Evolutionary conservation across 2,888 invertebrate genomes (phyloP).

Genomic region (Drosophila anomelani): DNA sequence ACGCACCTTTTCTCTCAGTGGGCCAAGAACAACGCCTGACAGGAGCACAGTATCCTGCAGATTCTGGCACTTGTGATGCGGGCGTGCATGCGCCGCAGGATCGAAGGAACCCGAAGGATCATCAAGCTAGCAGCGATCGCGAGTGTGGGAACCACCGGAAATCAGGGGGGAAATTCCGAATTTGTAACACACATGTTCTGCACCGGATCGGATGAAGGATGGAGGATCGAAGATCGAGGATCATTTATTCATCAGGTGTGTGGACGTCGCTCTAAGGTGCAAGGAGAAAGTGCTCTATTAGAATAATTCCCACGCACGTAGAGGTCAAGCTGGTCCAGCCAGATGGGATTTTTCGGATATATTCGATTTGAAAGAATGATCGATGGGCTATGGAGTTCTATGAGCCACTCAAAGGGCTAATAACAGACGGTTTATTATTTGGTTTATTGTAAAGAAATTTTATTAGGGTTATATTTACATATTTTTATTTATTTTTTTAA

Average conservation of each 20-base stretch:
- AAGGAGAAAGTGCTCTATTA: constrained; percentile 38
- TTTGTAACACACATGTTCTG: constrained; percentile 75
- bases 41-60: constrained; percentile 15
- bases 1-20: background rate
- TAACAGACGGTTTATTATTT: background rate
- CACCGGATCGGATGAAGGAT: background rate
- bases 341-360: constrained; percentile 16
- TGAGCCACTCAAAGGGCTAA: background rate
- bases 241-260: constrained; percentile 39
- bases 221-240: background rate
- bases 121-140: constrained; percentile 28
- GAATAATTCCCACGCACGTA: constrained; percentile 43
- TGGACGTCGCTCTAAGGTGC: background rate
- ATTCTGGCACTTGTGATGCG: constrained; percentile 61
- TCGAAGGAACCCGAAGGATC: constrained; percentile 1
- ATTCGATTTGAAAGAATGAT: constrained; percentile 7
- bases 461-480: background rate
- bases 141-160: constrained; percentile 73
- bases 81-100: constrained; percentile 25
- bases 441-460: background rate
- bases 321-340: constrained; percentile 20
- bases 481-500: too few relatives aligned
- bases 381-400: background rate
- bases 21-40: background rate
- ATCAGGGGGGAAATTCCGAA: constrained; percentile 53